Base-by-base conservation (phyloP, 1,140 invertebrate species). In the Papilio polytes region DNA sequence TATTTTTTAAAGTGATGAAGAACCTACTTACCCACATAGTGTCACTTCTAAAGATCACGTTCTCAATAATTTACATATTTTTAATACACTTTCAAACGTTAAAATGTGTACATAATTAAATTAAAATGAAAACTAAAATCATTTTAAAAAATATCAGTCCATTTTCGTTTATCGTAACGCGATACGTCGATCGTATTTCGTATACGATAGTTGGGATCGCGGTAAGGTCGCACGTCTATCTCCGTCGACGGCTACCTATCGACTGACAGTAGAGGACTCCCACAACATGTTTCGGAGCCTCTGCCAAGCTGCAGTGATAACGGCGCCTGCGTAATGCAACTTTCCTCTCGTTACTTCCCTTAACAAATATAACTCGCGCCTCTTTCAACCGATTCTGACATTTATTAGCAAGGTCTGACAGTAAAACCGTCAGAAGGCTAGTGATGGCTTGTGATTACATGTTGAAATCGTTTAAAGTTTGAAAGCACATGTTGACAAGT, bases 301-400 rank as follows among this genome's bases (percentile, higher is more conserved):
- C 78, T 84, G 77, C 86, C 86, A 87, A 91, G 86, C 90, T 93
- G 91, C 90, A 93, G 86, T 87, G 83, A 72, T 76, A 63, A 86
- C 44, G 18, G 84, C 90, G 91, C 90, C 89, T 87, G 90, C 90
- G 90, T 81, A 59, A 78, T 90, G 87, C 90, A 92, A 88, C 84
- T 84, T 82, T 85, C 80, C 84, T 87, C 84, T 89, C 82, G 74
- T 80, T 86, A 83, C 86, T 88, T 90, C 86, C 87, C 85, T 81
- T 83, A 86, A 83, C 81, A 84, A 78, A 74, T 80, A 81, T 80
- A 74, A 82, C 74, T 81, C 78, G 66, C 76, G 56, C 53, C 74
- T 56, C 66, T 31, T 77, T 81, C 80, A 87, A 59, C 36, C 83
- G 80, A 88, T 82, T 83, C 74, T 80, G 26, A 73, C 48, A 74